Conservation (phyloP, 2,113 vertebrate species). For the Nesospiza acunhae region DNA sequence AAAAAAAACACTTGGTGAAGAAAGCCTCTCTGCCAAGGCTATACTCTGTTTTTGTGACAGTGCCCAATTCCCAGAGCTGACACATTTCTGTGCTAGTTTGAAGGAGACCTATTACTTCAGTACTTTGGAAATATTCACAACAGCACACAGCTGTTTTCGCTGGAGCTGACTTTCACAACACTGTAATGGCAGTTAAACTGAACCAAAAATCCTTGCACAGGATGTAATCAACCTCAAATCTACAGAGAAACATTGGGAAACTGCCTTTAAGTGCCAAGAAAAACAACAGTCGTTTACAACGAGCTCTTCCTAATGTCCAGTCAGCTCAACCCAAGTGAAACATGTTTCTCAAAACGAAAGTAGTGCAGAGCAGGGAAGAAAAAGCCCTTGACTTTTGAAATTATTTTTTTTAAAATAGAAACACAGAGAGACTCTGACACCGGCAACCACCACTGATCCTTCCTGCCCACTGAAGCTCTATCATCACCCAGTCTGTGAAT, state of each 20-base stretch:
- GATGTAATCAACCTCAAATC: constrained; percentile 74
- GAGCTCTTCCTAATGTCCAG: constrained; percentile 60
- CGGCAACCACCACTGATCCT: neutral
- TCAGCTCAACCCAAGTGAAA: constrained; percentile 42
- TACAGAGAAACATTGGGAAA: constrained; percentile 70
- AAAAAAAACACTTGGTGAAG: neutral
- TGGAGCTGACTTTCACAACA: constrained; percentile 43
- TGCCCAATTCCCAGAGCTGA: neutral
- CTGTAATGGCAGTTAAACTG: constrained; percentile 44
- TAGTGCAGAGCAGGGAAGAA: neutral
- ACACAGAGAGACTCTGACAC: neutral
- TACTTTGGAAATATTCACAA: neutral
- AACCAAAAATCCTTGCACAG: constrained; percentile 66
- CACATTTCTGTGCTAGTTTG: neutral
- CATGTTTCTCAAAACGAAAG: constrained; percentile 37
- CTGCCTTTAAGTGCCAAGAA: constrained; percentile 69
- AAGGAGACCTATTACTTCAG: neutral
- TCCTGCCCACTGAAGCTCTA: neutral
- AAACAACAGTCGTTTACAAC: constrained; percentile 62
- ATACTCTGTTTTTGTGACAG: neutral
- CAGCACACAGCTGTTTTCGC: constrained; percentile 37
- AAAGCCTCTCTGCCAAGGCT: neutral
- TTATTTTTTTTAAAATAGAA: neutral
- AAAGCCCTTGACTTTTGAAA: neutral
- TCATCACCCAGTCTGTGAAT: neutral